Evolutionary conservation across 2,113 vertebrate species (phyloP).

Genomic region (Acanthochromis polyacanthus): DNA sequence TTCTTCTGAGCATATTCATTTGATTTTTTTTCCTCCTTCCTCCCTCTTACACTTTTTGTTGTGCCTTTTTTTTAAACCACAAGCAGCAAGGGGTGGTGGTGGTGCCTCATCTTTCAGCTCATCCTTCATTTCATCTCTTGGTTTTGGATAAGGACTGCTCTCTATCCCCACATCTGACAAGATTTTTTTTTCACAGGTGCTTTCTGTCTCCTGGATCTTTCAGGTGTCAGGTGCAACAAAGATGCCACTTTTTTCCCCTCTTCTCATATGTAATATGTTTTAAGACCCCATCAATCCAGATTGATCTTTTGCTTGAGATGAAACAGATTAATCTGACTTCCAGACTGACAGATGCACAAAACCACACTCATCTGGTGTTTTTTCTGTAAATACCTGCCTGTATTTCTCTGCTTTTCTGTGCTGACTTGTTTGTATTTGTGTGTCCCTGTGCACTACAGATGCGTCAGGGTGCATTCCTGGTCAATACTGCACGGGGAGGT

Average conservation of each 20-base stretch:
- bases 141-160: conserved; percentile 42
- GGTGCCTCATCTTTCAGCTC: conserved; percentile 48
- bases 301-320: conserved; percentile 44
- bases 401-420: not conserved
- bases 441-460: conserved; percentile 83
- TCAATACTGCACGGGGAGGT: conserved; percentile 95
- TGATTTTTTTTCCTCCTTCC: conserved; percentile 46
- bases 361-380: too few species aligned
- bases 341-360: conserved; percentile 15
- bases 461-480: conserved; percentile 98
- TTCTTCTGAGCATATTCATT: conserved; percentile 76
- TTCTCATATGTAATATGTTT: conserved; percentile 19
- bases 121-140: conserved; percentile 63
- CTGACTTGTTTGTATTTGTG: conserved; percentile 23
- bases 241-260: conserved; percentile 3
- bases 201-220: conserved; percentile 37
- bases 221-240: conserved; percentile 44
- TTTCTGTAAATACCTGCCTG: not conserved
- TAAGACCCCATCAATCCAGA: conserved; percentile 37
- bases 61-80: conserved; percentile 14
- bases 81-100: conserved; percentile 20
- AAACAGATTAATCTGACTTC: conserved; percentile 24
- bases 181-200: conserved; percentile 52
- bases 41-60: conserved; percentile 63
- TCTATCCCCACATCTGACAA: conserved; percentile 57